Evolutionary conservation across 1,140 invertebrate species (phyloP), one percentile per base, ranked within the genome.

Genomic region (Rhagoletis zephyria): DNA sequence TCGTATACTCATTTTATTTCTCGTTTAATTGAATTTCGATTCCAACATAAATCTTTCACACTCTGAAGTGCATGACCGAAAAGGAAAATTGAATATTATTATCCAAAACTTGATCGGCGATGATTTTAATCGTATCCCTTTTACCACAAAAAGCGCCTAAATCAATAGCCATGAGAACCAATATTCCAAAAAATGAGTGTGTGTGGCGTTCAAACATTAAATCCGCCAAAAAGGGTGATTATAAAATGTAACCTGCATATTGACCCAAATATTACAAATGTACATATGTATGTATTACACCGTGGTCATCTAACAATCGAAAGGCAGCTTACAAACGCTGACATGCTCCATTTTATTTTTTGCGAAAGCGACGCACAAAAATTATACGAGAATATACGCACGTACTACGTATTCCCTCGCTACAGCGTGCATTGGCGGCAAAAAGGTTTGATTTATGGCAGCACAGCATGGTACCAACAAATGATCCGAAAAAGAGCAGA

Each of bases 381-480:
- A 63, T n/a, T 7, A 63, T 63, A 63, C 16, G 61, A 12, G 59
- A 0, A 63, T 63, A 14, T 63, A 14, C 16, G 61, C 12, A 63
- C 16, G 61, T 63, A 12, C 30, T 19, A 42, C 5, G 19, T 67
- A 40, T 40, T 3, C 7, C 67, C 45, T 81, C 30, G n/a, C 74
- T 3, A 48, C 51, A 81, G n/a, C 74, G n/a, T 4, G 3, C 30
- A 30, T 30, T 81, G 48, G 74, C 48, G 74, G 74, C 74, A 56
- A 81, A 81, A 81, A 51, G 48, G 74, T 81, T 81, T 81, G 74
- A 81, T 81, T 81, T 81, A 81, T 81, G 74, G 19, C 48, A 81
- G 56, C 74, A n/a, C 74, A 51, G 74, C 74, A 10, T 81, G 74
- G 48, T 81, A 81, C 74, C 74, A 81, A 59, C 74, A 81, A 81